Evolutionary conservation across 2,113 vertebrate species (phyloP), one percentile per base, ranked within the genome.

Genomic region (Azemiops feae): DNA sequence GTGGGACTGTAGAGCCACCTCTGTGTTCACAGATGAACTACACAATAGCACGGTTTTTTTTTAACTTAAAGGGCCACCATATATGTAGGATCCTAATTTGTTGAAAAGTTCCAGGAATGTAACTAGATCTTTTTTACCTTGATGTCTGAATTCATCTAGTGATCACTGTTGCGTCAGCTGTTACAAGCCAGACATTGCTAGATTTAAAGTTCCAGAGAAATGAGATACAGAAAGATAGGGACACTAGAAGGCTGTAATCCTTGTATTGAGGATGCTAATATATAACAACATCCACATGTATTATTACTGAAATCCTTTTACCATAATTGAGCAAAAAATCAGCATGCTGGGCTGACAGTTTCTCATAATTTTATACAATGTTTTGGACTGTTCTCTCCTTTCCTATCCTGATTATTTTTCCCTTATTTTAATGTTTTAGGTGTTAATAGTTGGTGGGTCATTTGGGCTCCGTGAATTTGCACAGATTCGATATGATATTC

Each of bases 381-480:
- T 4, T 88, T 87, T 96, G 87, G 18, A n/a, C 95, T 96, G 85
- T 94, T 3, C 45, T 86, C 43, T 94, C 45, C 50, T 34, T 81
- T 55, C 88, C 92, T 81, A 0, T 89, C 34, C 64, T 60, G 43
- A 45, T 43, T 50, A 25, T n/a, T 89, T n/a, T 55, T 55, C 52
- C 85, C 93, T 92, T 34, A 14, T 90, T 95, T 94, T 92, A 81
- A 89, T 53, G 93, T 98, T 97, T 94, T 95, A 99, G 99, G 81
- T 99, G 55, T 98, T 99, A 93, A 87, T 99, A 89, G 91, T 99
- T 54, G 99, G 99, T 92, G 99, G 99, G 87, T 99, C 99, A 89
- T 99, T 99, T 93, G 99, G 99, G 89, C 97, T 99, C 91, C 97
- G 98, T 88, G 99, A 99, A 93, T 99, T 99, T 95, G 96, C 99